Conservation (phyloP, 2,113 vertebrate species). For the Sigmodon hispidus region DNA sequence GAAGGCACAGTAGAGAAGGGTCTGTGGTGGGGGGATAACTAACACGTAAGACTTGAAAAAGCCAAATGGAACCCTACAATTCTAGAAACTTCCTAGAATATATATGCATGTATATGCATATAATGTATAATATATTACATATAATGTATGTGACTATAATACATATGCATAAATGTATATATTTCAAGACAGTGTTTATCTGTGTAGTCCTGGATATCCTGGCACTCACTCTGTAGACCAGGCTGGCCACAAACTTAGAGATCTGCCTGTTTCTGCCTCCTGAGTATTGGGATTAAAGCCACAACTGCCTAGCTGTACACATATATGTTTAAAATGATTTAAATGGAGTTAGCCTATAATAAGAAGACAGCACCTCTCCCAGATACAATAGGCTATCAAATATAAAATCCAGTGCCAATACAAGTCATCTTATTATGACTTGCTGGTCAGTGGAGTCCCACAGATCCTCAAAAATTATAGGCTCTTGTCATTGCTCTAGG, state of each 20-base stretch:
- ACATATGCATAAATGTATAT: background rate
- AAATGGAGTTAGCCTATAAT: background rate
- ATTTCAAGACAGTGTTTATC: background rate
- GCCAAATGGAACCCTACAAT: background rate
- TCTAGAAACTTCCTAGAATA: background rate
- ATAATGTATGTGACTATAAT: no score
- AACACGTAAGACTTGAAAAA: background rate
- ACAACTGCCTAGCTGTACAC: background rate
- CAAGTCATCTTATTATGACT: background rate
- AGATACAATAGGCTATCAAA: background rate
- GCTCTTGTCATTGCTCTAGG: background rate
- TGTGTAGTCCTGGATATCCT: background rate
- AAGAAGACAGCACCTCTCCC: background rate
- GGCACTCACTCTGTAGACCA: background rate
- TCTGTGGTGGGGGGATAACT: background rate
- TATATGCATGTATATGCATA: background rate
- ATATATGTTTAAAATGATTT: background rate
- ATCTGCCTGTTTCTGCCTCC: background rate
- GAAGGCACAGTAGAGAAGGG: background rate
- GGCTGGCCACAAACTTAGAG: background rate
- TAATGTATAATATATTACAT: background rate
- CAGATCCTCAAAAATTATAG: background rate
- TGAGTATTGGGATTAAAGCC: background rate
- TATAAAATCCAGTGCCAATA: background rate
- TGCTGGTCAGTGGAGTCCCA: background rate